phyloP scores from a whole-genome alignment of 2,113 vertebrate genomes.

The Loxodonta africana region DNA sequence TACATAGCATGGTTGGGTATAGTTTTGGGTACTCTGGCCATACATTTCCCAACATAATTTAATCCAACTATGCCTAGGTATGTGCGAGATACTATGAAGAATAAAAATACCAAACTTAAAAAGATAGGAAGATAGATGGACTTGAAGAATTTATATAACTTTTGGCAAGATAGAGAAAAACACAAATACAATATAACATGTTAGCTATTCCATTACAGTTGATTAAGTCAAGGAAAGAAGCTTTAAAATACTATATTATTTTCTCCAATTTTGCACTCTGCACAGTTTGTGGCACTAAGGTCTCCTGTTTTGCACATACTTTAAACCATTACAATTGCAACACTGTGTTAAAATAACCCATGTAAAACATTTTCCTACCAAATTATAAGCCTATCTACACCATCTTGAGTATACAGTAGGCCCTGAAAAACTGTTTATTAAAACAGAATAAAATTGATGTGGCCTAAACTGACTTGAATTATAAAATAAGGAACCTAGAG shows the following conservation, averaged over 20 bases:
- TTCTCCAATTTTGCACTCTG: not conserved
- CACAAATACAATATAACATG: not conserved
- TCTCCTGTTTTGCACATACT: not conserved
- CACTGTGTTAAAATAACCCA: slow-evolving; percentile 1
- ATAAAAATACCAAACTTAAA: not conserved
- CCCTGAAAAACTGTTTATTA: not conserved
- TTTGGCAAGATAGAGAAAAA: not conserved
- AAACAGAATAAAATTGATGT: not conserved
- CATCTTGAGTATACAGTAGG: not conserved
- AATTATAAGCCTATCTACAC: not conserved
- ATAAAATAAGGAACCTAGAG: not conserved
- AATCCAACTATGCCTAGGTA: not conserved
- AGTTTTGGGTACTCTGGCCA: not conserved
- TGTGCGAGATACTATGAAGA: not conserved
- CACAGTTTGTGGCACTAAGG: not conserved
- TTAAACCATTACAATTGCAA: not conserved
- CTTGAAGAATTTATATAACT: not conserved
- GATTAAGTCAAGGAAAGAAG: not conserved
- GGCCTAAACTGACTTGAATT: not conserved
- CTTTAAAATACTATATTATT: not conserved
- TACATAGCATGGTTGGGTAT: not conserved
- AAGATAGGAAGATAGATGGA: not conserved
- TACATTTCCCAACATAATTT: slow-evolving; percentile 50
- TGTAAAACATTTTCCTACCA: slow-evolving; percentile 27
- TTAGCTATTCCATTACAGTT: not conserved